These are phyloP conservation scores for Euura lappo DNA, from an alignment of 1,140 invertebrate species.

Conservation along the genomic window DNA sequence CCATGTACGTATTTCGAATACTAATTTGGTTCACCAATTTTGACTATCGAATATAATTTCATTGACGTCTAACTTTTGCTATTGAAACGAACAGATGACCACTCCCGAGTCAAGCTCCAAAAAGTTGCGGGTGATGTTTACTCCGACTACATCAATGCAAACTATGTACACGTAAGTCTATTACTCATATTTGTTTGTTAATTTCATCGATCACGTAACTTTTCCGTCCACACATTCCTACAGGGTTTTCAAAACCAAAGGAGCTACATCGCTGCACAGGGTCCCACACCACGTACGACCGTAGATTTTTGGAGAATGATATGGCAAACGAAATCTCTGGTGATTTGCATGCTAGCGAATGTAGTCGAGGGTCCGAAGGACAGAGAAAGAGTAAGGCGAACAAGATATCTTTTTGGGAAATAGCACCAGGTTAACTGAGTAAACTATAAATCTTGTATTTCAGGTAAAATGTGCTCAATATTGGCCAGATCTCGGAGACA, in stretches of 20 bases:
- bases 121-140: slow-evolving; percentile 63
- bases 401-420: no score
- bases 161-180: slow-evolving; percentile 79
- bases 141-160: slow-evolving; percentile 97
- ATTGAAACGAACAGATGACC: slow-evolving; percentile 64
- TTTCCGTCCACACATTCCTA: slow-evolving; percentile 53
- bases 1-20: slow-evolving; percentile 26
- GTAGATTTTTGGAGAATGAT: slow-evolving; percentile 98
- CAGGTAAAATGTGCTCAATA: slow-evolving; percentile 96
- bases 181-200: no score
- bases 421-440: no score
- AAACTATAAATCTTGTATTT: slow-evolving; percentile 48
- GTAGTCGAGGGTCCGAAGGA: slow-evolving; percentile 82
- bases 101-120: slow-evolving; percentile 71
- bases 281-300: slow-evolving; percentile 92
- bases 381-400: slow-evolving; percentile 21
- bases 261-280: slow-evolving; percentile 93
- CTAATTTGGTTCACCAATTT: no score
- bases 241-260: slow-evolving; percentile 92
- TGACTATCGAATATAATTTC: no score
- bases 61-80: no score
- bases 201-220: no score
- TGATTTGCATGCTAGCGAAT: slow-evolving; percentile 97
- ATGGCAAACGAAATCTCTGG: slow-evolving; percentile 89
- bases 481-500: slow-evolving; percentile 89